Percentiles rank a stretch among this genome's conserved stretches.
These are phyloP conservation scores for Clarias macrocephalus DNA, from an alignment of 2,113 vertebrate species.

Conservation along the genomic window DNA sequence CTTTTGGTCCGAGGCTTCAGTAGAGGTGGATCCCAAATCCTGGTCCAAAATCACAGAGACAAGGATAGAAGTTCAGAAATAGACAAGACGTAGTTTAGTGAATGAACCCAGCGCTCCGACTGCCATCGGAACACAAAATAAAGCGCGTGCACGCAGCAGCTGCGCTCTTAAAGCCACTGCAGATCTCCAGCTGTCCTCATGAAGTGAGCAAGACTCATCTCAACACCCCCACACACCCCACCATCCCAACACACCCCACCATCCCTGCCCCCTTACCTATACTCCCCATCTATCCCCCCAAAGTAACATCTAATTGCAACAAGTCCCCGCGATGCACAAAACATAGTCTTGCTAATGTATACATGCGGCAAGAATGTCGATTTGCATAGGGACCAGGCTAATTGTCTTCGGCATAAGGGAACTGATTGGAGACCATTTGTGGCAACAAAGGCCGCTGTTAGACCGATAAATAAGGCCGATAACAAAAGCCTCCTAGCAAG, in stretches of 20 bases:
- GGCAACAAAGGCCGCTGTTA: conserved; percentile 84
- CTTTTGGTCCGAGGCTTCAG: conserved; percentile 27
- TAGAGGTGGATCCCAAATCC: conserved; percentile 36
- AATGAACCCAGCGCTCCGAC: conserved; percentile 45
- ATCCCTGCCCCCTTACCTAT: conserved; percentile 63
- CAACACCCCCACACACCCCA: conserved; percentile 70
- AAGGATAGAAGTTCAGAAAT: conserved; percentile 7
- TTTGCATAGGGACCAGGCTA: conserved; percentile 85
- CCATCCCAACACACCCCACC: conserved; percentile 42
- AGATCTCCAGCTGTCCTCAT: conserved; percentile 71
- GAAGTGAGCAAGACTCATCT: conserved; percentile 69
- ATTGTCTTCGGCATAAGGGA: conserved; percentile 83
- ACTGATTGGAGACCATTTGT: conserved; percentile 86
- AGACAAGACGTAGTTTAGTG: background rate
- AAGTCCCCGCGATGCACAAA: conserved; percentile 67
- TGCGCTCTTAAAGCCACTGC: conserved; percentile 70
- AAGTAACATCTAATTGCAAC: conserved; percentile 74
- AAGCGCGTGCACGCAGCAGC: conserved; percentile 56
- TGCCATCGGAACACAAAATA: conserved; percentile 59
- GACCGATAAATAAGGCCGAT: conserved; percentile 86
- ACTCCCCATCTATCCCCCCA: conserved; percentile 47
- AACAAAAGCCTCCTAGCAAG: conserved; percentile 80
- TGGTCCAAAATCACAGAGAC: conserved; percentile 58
- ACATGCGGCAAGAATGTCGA: conserved; percentile 71
- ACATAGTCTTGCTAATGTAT: conserved; percentile 70